Base-by-base conservation (phyloP, 2,113 vertebrate species). In the Seriola rivoliana region DNA sequence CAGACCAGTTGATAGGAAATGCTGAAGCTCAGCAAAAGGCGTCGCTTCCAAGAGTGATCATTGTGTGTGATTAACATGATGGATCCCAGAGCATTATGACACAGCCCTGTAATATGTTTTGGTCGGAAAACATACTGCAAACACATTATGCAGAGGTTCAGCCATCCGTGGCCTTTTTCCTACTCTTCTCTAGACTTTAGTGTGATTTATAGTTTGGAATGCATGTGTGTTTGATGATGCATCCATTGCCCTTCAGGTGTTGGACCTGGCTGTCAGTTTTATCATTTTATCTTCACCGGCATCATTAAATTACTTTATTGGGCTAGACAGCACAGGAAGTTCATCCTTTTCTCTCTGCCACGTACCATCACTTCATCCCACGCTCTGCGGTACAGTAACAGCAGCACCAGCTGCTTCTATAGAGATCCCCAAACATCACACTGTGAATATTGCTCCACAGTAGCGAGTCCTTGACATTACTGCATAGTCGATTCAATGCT, bases 211-310 rank as follows among this genome's bases (percentile, higher is more conserved):
- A 83, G 75, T 76, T 87, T 80, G 77, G 77, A 57, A 19, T 46
- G 68, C 44, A 25, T 11, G 7, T 58, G 73, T 38, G 66, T 67
- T 79, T 58, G 25, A 50, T 72, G 85, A 85, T 88, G 83, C 85
- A 78, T 78, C 84, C 65, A 62, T 82, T 92, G 91, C 80, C 90
- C 92, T 90, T 86, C 88, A 87, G 63, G 67, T 90, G 87, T 88
- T 75, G 73, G 57, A 60, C 66, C 29, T 60, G 23, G 54, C 68
- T 86, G 91, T 87, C 82, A 73, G 48, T 74, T 89, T 89, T 71
- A 78, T 79, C 65, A 67, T 83, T 87, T 85, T 79, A 86, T 87
- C 83, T 85, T 85, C 82, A 83, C 55, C 76, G 67, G 80, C 67
- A 34, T 88, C 74, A 78, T 79, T 90, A 85, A 82, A 90, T 84